Percentiles rank a stretch among this genome's conserved stretches.
Conservation (phyloP, 2,888 invertebrate species). For the Idaea dimidiata region DNA sequence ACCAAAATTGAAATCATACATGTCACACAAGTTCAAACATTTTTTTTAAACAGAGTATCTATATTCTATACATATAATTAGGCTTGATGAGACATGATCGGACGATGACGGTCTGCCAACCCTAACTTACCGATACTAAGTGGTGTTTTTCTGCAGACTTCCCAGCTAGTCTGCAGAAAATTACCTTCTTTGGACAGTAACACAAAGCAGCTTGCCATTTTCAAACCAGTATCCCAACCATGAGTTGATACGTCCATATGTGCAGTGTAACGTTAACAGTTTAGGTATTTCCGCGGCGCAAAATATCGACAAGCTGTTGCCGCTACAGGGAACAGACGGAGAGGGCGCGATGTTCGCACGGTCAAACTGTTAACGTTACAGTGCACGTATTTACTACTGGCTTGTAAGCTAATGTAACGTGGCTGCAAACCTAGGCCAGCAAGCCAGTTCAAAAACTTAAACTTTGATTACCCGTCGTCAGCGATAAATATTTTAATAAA, state of each 20-base stretch:
- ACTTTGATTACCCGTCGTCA: not conserved
- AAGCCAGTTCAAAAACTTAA: no score
- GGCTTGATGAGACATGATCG: not conserved
- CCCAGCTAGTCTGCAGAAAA: not conserved
- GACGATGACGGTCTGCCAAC: not conserved
- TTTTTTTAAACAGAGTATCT: constrained; percentile 1
- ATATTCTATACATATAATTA: not conserved
- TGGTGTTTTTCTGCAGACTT: not conserved
- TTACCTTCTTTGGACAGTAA: not conserved
- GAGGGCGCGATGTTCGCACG: no score
- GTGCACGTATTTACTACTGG: no score
- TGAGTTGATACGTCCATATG: no score
- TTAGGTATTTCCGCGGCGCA: no score
- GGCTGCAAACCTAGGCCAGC: no score
- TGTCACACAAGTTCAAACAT: not conserved
- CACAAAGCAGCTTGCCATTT: not conserved
- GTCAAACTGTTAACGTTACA: no score
- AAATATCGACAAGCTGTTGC: no score
- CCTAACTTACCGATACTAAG: not conserved
- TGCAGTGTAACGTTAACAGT: no score
- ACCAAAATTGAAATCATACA: not conserved
- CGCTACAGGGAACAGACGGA: no score
- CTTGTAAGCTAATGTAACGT: no score
- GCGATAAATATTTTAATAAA: not conserved
- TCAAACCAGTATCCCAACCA: not conserved